A percentile compares a stretch with the other conserved stretches of the same genome.
Evolutionary conservation across 2,797 vertebrate genomes (phyloP).

Genomic region (Sebastes nivosus): DNA sequence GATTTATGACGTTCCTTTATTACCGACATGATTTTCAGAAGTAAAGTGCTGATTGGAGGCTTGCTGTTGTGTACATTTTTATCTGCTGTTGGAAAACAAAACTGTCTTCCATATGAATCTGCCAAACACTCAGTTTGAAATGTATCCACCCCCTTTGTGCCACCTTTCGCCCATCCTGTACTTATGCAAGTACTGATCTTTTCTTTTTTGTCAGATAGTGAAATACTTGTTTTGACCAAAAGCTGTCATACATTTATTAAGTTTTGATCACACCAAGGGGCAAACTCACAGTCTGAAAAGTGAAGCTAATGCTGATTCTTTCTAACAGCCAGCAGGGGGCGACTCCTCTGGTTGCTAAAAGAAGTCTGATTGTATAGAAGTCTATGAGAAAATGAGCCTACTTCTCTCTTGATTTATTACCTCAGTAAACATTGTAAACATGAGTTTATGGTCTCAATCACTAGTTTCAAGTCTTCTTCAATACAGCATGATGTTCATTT

Average conservation of each 20-base stretch:
- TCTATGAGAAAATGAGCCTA: no score
- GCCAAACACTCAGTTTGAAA: conserved; percentile 30
- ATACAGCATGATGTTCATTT: no score
- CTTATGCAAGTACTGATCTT: background rate
- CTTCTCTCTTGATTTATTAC: no score
- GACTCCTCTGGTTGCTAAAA: no score
- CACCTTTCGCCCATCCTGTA: background rate
- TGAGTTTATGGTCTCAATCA: no score
- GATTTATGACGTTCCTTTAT: background rate
- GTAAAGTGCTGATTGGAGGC: background rate
- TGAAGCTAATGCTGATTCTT: no score
- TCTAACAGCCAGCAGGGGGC: no score
- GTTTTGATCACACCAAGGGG: background rate
- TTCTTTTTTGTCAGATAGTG: background rate
- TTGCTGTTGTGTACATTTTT: conserved; percentile 1
- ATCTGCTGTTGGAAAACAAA: conserved; percentile 4
- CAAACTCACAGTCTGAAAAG: no score
- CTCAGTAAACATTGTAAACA: no score
- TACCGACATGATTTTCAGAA: background rate
- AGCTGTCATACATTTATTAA: background rate
- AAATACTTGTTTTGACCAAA: background rate
- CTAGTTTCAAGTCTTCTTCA: no score
- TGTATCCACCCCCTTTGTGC: background rate
- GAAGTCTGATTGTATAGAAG: rapidly evolving
- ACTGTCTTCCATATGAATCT: background rate